Evolutionary conservation across 37 sponge, comb jelly and placozoan genomes (phyloP).

Genomic region (Geodia barretti): DNA sequence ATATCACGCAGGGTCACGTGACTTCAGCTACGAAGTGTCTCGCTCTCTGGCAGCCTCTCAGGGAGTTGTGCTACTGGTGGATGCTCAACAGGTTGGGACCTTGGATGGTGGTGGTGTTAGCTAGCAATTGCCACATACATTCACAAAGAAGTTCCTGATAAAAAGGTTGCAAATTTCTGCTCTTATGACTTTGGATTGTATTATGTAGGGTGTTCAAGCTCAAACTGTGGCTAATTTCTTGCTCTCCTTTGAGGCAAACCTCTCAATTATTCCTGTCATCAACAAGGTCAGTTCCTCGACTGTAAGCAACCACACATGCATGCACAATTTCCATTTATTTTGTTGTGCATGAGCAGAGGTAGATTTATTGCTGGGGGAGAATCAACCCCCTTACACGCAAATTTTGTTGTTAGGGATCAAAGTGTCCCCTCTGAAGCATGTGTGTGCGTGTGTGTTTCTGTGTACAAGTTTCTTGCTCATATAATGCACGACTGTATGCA

Average conservation of each 20-base stretch:
- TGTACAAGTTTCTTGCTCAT: too few species aligned
- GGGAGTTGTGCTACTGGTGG: constrained; percentile 90
- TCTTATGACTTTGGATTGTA: too few species aligned
- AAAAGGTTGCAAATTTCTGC: too few species aligned
- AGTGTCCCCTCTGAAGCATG: too few species aligned
- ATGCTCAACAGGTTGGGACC: constrained; percentile 82
- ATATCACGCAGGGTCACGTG: constrained; percentile 86
- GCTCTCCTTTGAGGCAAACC: constrained; percentile 72
- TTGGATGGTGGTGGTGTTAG: background rate
- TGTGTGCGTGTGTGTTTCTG: too few species aligned
- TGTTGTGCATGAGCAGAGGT: background rate
- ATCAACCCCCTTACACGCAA: background rate
- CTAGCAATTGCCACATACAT: background rate
- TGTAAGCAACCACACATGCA: too few species aligned
- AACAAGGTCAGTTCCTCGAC: constrained; percentile 76
- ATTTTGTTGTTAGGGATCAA: too few species aligned
- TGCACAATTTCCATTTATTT: background rate
- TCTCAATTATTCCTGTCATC: constrained; percentile 83
- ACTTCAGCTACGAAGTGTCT: constrained; percentile 96
- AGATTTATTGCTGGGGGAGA: too few species aligned
- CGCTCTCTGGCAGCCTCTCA: constrained; percentile 92
- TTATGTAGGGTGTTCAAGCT: constrained; percentile 97
- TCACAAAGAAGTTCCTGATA: too few species aligned
- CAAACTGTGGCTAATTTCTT: constrained; percentile 93
- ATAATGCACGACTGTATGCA: too few species aligned